These are phyloP conservation scores for Mesocentrotus franciscanus DNA, from an alignment of 53 echinoderm and acorn worm genomes.

Conservation along the genomic window DNA sequence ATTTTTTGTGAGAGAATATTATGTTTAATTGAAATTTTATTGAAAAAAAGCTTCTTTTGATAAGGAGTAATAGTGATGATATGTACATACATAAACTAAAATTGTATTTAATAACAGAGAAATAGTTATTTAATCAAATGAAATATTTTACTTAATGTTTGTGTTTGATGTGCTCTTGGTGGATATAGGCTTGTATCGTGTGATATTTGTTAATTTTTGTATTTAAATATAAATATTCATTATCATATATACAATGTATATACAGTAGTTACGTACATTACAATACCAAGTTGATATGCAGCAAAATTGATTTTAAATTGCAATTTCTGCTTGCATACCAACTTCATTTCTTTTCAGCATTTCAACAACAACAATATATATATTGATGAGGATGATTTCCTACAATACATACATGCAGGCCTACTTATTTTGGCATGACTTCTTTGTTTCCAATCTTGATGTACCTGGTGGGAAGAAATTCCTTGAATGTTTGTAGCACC, in stretches of 20 bases:
- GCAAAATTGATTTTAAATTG: too few species aligned
- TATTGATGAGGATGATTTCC: too few species aligned
- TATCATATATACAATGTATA: too few species aligned
- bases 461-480: too few species aligned
- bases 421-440: too few species aligned
- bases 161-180: conserved; percentile 23
- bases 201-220: neutral
- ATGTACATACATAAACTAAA: neutral
- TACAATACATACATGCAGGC: too few species aligned
- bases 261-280: neutral
- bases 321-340: too few species aligned
- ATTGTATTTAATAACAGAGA: neutral
- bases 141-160: neutral
- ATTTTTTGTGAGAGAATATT: neutral
- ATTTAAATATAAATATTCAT: neutral
- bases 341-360: too few species aligned
- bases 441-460: too few species aligned
- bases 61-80: neutral
- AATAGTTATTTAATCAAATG: conserved; percentile 21
- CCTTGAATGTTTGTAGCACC: too few species aligned
- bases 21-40: neutral
- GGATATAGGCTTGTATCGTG: neutral
- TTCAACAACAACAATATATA: too few species aligned
- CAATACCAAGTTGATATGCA: neutral
- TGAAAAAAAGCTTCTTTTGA: neutral